phyloP scores from a whole-genome alignment of 2,888 invertebrate species.

The Neoascia interrupta region DNA sequence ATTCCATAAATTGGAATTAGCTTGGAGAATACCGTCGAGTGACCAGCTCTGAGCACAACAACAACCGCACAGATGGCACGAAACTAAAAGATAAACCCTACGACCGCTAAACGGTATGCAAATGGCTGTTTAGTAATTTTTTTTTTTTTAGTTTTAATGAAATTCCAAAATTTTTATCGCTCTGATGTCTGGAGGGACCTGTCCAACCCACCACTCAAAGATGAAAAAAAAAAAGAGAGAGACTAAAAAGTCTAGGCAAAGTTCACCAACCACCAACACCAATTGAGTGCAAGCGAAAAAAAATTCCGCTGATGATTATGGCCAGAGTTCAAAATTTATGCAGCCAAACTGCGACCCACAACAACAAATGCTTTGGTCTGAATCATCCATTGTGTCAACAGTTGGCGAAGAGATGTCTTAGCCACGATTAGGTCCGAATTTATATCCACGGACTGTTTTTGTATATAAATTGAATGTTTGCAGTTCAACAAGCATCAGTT shows the following conservation, averaged over 20 bases:
- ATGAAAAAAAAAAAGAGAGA: neutral
- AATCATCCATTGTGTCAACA: constrained; percentile 48
- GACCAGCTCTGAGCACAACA: neutral
- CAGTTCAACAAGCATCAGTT: constrained; percentile 63
- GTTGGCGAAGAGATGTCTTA: constrained; percentile 31
- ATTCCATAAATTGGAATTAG: constrained; percentile 62
- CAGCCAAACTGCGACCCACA: constrained; percentile 24
- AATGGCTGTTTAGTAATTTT: constrained; percentile 36
- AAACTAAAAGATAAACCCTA: constrained; percentile 24
- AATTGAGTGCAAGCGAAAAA: constrained; percentile 33
- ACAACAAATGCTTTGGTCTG: constrained; percentile 40
- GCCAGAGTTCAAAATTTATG: constrained; percentile 38
- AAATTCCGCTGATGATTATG: constrained; percentile 4
- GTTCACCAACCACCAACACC: constrained; percentile 11
- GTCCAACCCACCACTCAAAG: neutral
- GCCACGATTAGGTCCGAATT: constrained; percentile 31
- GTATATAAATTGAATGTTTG: constrained; percentile 67
- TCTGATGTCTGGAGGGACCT: neutral
- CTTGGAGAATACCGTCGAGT: constrained; percentile 8
- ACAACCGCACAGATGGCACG: constrained; percentile 3
- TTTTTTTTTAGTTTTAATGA: constrained; percentile 45
- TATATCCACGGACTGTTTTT: constrained; percentile 38
- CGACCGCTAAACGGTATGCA: constrained; percentile 57
- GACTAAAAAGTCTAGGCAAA: neutral
- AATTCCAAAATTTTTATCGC: constrained; percentile 43